A percentile compares a stretch with the other conserved stretches of the same genome.
These are phyloP conservation scores for Dallia pectoralis DNA, from an alignment of 2,797 vertebrate genomes.

Conservation along the genomic window DNA sequence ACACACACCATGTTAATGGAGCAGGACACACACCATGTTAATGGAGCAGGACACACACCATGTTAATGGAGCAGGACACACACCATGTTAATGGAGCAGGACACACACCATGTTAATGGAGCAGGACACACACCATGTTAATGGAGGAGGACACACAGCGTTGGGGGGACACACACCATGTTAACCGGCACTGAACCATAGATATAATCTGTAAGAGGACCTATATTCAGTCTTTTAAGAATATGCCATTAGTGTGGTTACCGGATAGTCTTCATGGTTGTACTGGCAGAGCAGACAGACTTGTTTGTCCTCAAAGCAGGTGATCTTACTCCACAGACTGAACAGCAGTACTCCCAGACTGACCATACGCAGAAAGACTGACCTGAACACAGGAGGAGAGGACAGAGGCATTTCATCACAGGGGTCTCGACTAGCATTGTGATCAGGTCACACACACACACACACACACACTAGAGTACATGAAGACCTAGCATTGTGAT, in stretches of 20 bases:
- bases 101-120: constrained; percentile 67
- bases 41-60: constrained; percentile 7
- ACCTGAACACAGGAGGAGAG: constrained; percentile 60
- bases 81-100: neutral
- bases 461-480: neutral
- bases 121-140: constrained; percentile 16
- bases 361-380: constrained; percentile 79
- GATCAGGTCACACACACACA: constrained; percentile 6
- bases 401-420: neutral
- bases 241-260: constrained; percentile 49
- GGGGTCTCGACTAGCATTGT: neutral
- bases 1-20: neutral
- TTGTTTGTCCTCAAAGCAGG: constrained; percentile 57
- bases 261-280: constrained; percentile 67
- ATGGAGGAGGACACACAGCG: constrained; percentile 6
- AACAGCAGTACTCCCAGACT: constrained; percentile 78
- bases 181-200: neutral
- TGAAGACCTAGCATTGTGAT: neutral
- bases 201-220: neutral
- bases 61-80: too few relatives aligned
- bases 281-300: constrained; percentile 73
- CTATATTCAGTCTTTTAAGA: neutral
- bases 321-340: constrained; percentile 84
- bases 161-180: neutral
- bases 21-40: neutral